A percentile compares a stretch with the other conserved stretches of the same genome.
Evolutionary conservation across 2,113 vertebrate species (phyloP).

Genomic region (Rhadina sibilatrix): DNA sequence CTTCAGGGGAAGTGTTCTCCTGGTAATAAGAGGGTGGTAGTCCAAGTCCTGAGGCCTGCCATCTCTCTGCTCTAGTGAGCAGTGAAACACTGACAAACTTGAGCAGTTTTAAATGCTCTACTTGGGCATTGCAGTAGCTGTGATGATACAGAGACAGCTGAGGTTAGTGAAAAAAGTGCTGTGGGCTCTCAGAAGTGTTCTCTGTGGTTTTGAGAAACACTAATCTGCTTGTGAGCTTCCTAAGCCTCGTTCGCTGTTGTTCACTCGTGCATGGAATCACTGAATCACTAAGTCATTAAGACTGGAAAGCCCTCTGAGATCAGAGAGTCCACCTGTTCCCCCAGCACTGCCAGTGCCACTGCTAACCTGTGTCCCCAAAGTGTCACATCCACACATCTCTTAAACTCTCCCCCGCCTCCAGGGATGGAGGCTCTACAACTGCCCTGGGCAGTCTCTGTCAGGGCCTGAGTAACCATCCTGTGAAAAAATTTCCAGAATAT

Average conservation of each 20-base stretch:
- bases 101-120: not conserved
- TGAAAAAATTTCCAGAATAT: not conserved
- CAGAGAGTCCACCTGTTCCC: not conserved
- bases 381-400: not conserved
- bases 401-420: not conserved
- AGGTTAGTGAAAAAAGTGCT: not conserved
- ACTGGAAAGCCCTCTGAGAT: not conserved
- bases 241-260: not conserved
- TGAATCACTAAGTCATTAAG: not conserved
- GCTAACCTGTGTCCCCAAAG: not conserved
- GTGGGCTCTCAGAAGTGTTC: not conserved
- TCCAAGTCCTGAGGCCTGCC: not conserved
- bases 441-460: not conserved
- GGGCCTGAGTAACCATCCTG: not conserved
- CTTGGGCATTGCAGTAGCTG: not conserved
- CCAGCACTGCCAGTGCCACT: not conserved
- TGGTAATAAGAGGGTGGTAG: not conserved
- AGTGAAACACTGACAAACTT: not conserved
- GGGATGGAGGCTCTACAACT: not conserved
- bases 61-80: not conserved
- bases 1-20: not conserved
- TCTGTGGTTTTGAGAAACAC: not conserved
- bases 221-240: not conserved
- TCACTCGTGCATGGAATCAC: not conserved
- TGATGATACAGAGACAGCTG: not conserved